These are phyloP conservation scores for Oxyteleia sp. DNA, from an alignment of 2,888 invertebrate species.

Conservation along the genomic window DNA sequence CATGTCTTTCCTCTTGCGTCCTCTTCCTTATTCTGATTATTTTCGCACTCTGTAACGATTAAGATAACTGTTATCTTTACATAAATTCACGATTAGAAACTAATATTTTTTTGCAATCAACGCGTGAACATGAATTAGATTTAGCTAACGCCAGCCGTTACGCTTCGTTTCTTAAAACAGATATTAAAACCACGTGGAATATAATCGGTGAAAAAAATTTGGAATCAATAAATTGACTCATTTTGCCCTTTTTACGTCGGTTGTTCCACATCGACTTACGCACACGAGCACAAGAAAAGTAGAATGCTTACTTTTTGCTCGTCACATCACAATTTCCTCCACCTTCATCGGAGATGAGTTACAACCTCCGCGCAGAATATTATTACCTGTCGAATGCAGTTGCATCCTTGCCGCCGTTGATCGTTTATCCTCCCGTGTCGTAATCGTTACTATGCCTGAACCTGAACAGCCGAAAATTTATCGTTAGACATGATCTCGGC, in stretches of 20 bases:
- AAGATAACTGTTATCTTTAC: conserved; percentile 56
- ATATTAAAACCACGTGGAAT: neutral
- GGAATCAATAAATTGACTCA: conserved; percentile 50
- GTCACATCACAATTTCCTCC: conserved; percentile 80
- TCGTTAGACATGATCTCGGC: conserved; percentile 57
- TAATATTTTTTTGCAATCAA: conserved; percentile 9
- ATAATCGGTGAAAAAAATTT: conserved; percentile 6
- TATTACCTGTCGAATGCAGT: conserved; percentile 83
- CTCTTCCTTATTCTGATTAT: conserved; percentile 53
- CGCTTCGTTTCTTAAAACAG: neutral
- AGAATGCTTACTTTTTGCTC: conserved; percentile 76
- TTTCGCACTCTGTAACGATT: conserved; percentile 52
- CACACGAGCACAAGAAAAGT: conserved; percentile 58
- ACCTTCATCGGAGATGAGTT: conserved; percentile 81
- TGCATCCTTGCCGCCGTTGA: conserved; percentile 79
- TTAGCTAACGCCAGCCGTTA: neutral
- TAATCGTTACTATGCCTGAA: conserved; percentile 78
- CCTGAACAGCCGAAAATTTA: conserved; percentile 72
- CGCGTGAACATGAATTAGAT: neutral
- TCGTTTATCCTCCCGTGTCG: conserved; percentile 83
- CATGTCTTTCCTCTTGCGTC: conserved; percentile 60
- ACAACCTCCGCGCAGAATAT: conserved; percentile 84
- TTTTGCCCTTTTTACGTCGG: conserved; percentile 22
- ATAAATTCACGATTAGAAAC: conserved; percentile 30
- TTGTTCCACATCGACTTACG: conserved; percentile 48